phyloP scores from a whole-genome alignment of 92 coral and sea anemone genomes.

The Pocillopora meandrina region DNA sequence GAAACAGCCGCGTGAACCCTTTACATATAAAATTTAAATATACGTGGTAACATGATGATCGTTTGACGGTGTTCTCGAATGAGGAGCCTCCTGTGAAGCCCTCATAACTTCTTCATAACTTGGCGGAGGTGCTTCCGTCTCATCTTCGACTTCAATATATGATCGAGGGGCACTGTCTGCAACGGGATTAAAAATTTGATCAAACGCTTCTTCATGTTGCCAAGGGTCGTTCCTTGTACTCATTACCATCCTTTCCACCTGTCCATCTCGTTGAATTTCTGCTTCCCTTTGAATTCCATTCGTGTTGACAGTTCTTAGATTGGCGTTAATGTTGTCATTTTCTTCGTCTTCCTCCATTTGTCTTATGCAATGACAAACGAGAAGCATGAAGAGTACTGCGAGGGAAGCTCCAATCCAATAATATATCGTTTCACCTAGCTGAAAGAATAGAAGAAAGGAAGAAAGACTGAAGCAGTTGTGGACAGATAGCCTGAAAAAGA shows the following conservation, averaged over 20 bases:
- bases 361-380: not conserved
- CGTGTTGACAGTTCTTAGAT: not conserved
- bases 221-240: not conserved
- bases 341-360: not conserved
- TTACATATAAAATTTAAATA: no score
- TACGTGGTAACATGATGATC: not conserved
- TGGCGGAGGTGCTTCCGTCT: conserved; percentile 51
- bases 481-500: no score
- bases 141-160: not conserved
- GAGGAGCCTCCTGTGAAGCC: conserved; percentile 17
- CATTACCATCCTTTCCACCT: not conserved
- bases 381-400: not conserved
- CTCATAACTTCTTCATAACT: conserved; percentile 48
- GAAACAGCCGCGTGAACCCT: no score
- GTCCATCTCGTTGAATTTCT: not conserved
- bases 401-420: not conserved
- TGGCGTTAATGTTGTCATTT: not conserved
- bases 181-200: not conserved
- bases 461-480: no score
- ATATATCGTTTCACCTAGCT: no score
- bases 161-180: conserved; percentile 18
- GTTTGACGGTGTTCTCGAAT: not conserved
- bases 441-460: no score
- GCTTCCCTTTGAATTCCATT: not conserved
- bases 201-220: not conserved